Conservation (phyloP, 2,797 vertebrate species). For the Gephyroberyx darwinii region DNA sequence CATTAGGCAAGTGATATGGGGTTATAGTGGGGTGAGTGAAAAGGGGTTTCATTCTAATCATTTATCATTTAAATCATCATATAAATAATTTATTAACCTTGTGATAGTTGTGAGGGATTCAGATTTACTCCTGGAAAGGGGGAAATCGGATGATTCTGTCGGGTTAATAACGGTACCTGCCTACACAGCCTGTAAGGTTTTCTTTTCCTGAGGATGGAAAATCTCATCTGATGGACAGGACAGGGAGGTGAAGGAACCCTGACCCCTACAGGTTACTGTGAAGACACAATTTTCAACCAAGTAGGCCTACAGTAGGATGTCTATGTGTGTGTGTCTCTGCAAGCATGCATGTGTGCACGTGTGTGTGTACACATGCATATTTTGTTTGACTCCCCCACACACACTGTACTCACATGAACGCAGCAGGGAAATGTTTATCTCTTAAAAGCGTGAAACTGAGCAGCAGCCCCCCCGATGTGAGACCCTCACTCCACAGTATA, state of each 20-base stretch:
- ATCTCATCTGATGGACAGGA: constrained; percentile 43
- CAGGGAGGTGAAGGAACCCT: constrained; percentile 65
- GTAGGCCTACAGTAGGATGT: neutral
- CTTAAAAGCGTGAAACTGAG: constrained; percentile 28
- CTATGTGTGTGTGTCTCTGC: neutral
- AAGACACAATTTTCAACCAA: constrained; percentile 28
- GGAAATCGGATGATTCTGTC: constrained; percentile 45
- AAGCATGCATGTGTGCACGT: neutral
- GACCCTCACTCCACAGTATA: constrained; percentile 2
- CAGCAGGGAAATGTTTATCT: constrained; percentile 42
- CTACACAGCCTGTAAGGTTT: constrained; percentile 30
- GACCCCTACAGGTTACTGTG: constrained; percentile 71
- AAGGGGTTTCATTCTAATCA: constrained; percentile 61
- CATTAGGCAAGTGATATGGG: constrained; percentile 59
- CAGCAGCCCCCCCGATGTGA: constrained; percentile 39
- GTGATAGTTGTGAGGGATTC: constrained; percentile 45
- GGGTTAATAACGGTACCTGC: constrained; percentile 14
- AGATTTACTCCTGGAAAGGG: constrained; percentile 37
- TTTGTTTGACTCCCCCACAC: constrained; percentile 34
- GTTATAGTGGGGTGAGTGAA: constrained; percentile 49
- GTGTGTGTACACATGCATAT: constrained; percentile 5
- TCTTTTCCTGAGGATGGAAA: neutral
- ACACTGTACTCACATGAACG: constrained; percentile 28
- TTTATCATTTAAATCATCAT: constrained; percentile 68
- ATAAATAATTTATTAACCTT: constrained; percentile 65